Evolutionary conservation across 1,140 invertebrate species (phyloP), one percentile per base, ranked within the genome.

Genomic region (Limonius californicus): DNA sequence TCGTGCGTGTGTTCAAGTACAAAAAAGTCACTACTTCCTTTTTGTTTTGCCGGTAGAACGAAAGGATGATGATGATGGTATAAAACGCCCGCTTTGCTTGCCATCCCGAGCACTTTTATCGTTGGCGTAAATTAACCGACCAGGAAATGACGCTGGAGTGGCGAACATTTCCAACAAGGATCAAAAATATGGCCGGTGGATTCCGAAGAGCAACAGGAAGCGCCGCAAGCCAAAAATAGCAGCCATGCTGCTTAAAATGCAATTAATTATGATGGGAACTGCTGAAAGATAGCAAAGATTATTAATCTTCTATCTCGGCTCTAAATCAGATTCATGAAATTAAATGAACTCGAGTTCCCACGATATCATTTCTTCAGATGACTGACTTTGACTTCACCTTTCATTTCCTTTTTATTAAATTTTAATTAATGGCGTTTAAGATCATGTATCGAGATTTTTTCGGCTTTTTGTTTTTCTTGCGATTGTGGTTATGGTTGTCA

Each of bases 21-120:
- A 50, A 50, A 50, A 50, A 50, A 50, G 45, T 50, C 14, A 50
- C 45, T 50, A 21, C 45, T 50, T 50, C 45, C 45, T 50, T 50
- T 50, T 50, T 50, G 20, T 50, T 50, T 50, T 50, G 45, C 20
- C 45, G 45, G 45, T 50, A 50, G 16, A 50, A 50, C 45, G 45
- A 50, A 50, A 50, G 16, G 42, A 45, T 45, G 42, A 50, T 50
- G 45, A 18, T 50, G 35, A 39, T 12, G 35, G 35, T 11, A 39
- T 39, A 39, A 14, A 39, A 39, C 35, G 11, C 35, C 35, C 35
- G 35, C n/a, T 39, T 39, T 39, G 7, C 11, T 39, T 27, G 23
- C 23, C 23, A 27, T 27, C 23, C 9, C 23, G 23, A 27, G 23
- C 23, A 27, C 23, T 27, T 27, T 27, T 27, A 27, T 27, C 9